Percentiles rank a stretch among this genome's conserved stretches.
Conservation (phyloP, 2,113 vertebrate species). For the Caloenas nicobarica region DNA sequence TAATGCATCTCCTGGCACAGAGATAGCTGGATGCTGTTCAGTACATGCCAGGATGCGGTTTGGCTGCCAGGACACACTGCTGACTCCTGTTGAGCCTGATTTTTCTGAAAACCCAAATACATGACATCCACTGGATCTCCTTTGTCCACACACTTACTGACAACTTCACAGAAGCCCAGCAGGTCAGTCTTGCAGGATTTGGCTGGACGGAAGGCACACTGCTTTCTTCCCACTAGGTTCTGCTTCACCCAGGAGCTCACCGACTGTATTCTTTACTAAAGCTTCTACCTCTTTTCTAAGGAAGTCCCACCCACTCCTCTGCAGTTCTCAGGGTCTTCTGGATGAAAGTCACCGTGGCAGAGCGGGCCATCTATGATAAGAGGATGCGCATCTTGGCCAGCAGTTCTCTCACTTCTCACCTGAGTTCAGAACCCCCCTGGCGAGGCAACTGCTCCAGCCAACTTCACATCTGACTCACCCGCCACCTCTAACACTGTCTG, state of each 20-base stretch:
- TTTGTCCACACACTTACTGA: background rate
- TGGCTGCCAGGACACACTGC: background rate
- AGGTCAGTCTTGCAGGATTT: background rate
- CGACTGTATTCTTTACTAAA: background rate
- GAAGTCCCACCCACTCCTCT: background rate
- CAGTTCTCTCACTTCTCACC: background rate
- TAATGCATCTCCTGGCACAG: background rate
- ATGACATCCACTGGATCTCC: background rate
- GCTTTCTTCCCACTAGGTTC: background rate
- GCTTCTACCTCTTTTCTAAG: background rate
- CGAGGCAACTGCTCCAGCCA: rapidly evolving
- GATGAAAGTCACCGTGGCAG: background rate
- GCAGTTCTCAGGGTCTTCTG: background rate
- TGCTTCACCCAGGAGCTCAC: background rate
- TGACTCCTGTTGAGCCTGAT: background rate
- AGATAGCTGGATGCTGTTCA: background rate
- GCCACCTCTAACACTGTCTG: background rate
- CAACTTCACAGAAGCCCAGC: background rate
- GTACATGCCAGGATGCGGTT: background rate
- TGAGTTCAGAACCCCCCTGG: background rate
- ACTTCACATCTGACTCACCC: background rate
- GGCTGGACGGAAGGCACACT: background rate
- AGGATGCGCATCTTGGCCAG: background rate
- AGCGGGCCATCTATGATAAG: background rate
- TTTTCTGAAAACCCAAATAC: background rate